Evolutionary conservation across 2,888 invertebrate species (phyloP), one percentile per base, ranked within the genome.

Genomic region (Kuschelorhynchus macadamiae): DNA sequence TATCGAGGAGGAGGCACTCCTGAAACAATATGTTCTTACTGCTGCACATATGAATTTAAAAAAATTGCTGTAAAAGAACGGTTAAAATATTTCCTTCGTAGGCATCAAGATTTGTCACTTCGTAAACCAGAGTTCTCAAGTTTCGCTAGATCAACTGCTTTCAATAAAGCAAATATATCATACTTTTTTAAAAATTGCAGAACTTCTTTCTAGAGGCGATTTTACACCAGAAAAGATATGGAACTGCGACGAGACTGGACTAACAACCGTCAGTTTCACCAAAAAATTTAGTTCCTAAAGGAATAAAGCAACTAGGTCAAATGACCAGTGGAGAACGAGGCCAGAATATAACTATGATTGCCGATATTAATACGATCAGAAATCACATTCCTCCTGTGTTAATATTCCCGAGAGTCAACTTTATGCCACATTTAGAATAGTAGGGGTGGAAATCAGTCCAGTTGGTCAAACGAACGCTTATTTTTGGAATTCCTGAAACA

Each of bases 161-260:
- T 79, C 42, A 79, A 80, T 63, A 72, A 72, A 61, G 41, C 59
- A 41, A 74, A 69, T 41, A 72, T 78, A 0, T 42, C 42, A 20
- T 14, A 55, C 17, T 74, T 74, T 64, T 78, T 75, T 61, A 56
- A 72, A 14, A 5, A 5, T 32, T 4, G 20, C 57, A 32, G 46
- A 55, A 17, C 16, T 63, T n/a, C 39, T 50, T 30, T 11, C 9
- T 47, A 16, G n/a, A n/a, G n/a, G n/a, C n/a, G n/a, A n/a, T n/a
- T n/a, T n/a, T n/a, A n/a, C n/a, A n/a, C n/a, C n/a, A n/a, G n/a
- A n/a, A n/a, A n/a, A n/a, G n/a, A n/a, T n/a, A n/a, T n/a, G 70
- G 69, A 78, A 78, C 70, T 47, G 69, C 46, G 77, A 79, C 55
- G 76, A 78, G 56, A 76, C 74, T 25, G 76, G 76, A 20, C 44